Percentiles rank a stretch among this genome's conserved stretches.
Conservation (phyloP, 2,888 invertebrate genomes). For the Danaus chrysippus region DNA sequence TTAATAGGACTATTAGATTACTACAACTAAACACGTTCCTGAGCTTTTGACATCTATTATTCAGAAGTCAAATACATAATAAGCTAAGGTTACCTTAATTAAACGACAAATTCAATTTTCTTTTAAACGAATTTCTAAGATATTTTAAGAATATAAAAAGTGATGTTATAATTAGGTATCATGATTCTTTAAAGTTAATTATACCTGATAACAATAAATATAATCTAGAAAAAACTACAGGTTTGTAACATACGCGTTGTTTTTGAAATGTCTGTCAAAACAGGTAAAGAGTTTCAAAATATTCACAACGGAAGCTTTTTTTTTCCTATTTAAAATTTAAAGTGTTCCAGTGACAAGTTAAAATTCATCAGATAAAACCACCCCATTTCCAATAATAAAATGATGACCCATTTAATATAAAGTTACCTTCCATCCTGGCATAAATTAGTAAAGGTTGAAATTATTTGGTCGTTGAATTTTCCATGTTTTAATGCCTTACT, state of each 20-base stretch:
- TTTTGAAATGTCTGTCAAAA: not conserved
- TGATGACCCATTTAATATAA: slow-evolving; percentile 75
- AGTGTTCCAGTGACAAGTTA: slow-evolving; percentile 61
- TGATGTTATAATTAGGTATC: too few species aligned
- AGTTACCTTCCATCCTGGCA: slow-evolving; percentile 55
- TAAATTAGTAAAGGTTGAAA: not conserved
- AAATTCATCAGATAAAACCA: slow-evolving; percentile 71
- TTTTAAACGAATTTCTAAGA: too few species aligned
- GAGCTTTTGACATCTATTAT: not conserved
- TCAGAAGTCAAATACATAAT: not conserved
- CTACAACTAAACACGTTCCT: not conserved
- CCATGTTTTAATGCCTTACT: not conserved
- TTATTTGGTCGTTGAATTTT: not conserved
- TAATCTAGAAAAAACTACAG: not conserved
- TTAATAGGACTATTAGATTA: not conserved
- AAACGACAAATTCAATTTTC: too few species aligned
- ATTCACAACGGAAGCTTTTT: slow-evolving; percentile 19
- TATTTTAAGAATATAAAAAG: too few species aligned
- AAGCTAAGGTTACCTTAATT: too few species aligned
- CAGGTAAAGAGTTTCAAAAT: slow-evolving; percentile 2
- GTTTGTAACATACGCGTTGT: not conserved
- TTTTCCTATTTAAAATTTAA: slow-evolving; percentile 58
- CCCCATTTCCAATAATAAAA: slow-evolving; percentile 56
- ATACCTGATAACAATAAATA: not conserved
- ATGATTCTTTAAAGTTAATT: too few species aligned